Evolutionary conservation across 2,113 vertebrate species (phyloP).

Genomic region (Propithecus coquereli): DNA sequence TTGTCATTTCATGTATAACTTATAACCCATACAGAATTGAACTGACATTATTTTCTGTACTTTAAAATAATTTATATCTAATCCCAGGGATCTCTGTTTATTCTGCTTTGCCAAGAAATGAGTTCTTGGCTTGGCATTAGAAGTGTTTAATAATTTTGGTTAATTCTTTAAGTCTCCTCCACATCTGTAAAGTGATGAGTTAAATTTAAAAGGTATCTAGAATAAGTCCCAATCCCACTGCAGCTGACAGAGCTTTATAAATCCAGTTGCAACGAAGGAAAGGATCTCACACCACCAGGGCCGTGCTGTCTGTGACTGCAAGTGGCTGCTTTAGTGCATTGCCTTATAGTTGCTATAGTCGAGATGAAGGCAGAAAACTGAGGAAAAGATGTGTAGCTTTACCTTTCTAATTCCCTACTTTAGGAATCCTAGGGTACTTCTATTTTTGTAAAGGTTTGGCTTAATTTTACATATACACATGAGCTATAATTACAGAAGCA

Average conservation of each 20-base stretch:
- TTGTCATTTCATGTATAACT: slow-evolving; percentile 22
- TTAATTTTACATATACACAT: not conserved
- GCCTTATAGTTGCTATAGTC: not conserved
- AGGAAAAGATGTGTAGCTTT: not conserved
- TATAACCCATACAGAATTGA: not conserved
- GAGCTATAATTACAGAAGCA: not conserved
- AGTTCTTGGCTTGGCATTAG: not conserved
- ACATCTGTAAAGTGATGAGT: not conserved
- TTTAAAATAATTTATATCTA: slow-evolving; percentile 49
- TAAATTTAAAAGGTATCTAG: not conserved
- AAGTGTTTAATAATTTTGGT: not conserved
- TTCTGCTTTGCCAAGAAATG: slow-evolving; percentile 20
- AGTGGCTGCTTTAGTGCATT: not conserved
- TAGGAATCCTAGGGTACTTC: not conserved
- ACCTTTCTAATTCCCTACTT: not conserved
- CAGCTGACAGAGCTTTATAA: not conserved
- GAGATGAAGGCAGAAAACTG: not conserved
- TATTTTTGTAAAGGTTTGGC: not conserved
- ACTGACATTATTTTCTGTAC: not conserved
- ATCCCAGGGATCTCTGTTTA: not conserved
- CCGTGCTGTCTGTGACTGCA: not conserved
- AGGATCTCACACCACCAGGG: not conserved
- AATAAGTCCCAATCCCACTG: not conserved
- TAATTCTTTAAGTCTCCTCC: not conserved
- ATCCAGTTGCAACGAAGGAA: not conserved